Percentiles rank a stretch among this genome's conserved stretches.
These are phyloP conservation scores for Spinus olivaceus DNA, from an alignment of 2,797 vertebrate genomes.

Conservation along the genomic window DNA sequence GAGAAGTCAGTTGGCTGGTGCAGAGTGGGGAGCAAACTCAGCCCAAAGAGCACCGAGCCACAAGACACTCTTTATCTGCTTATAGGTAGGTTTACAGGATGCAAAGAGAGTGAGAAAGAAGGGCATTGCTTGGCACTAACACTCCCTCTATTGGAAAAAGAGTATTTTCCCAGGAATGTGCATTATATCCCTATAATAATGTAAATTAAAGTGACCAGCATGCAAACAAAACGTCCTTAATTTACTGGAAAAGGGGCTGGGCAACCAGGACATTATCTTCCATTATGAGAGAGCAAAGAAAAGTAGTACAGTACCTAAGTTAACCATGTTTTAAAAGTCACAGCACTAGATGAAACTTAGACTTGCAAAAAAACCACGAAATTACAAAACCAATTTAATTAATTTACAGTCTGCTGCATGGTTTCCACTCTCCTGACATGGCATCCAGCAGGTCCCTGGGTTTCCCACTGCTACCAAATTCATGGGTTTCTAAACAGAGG, in stretches of 20 bases:
- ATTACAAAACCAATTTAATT: neutral
- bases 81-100: neutral
- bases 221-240: neutral
- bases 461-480: neutral
- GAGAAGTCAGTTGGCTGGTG: neutral
- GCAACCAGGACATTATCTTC: neutral
- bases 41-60: neutral
- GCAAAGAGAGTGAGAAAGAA: slow-evolving; percentile 2
- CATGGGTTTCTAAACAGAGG: neutral
- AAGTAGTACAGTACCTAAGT: neutral
- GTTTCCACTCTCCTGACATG: neutral
- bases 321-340: neutral
- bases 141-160: slow-evolving; percentile 67
- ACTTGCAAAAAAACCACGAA: neutral
- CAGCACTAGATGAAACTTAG: neutral
- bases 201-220: neutral
- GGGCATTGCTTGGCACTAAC: slow-evolving; percentile 53
- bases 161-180: slow-evolving; percentile 27
- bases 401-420: neutral
- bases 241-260: neutral
- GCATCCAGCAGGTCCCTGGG: neutral
- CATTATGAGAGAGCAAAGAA: neutral
- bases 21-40: neutral
- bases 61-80: neutral
- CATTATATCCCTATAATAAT: neutral